Evolutionary conservation across 2,888 invertebrate genomes (phyloP).

Genomic region (Glyphotaelius pellucidus): DNA sequence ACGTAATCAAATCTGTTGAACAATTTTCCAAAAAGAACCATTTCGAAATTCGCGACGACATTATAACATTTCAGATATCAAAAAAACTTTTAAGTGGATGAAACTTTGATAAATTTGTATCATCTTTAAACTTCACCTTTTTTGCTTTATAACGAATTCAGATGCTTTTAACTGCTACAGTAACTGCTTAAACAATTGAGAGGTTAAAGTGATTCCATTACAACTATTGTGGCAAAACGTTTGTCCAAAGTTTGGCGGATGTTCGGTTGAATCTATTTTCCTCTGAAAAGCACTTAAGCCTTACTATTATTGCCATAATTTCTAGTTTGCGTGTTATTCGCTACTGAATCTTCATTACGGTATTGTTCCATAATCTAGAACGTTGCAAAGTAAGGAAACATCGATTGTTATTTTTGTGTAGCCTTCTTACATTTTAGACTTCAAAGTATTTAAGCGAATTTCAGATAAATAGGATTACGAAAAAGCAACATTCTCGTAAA

Average conservation of each 20-base stretch:
- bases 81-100: not conserved
- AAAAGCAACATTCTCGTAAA: not conserved
- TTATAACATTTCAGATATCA: not conserved
- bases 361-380: not conserved
- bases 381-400: not conserved
- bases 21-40: not conserved
- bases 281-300: not conserved
- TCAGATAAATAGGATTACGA: not conserved
- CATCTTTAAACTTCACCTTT: not conserved
- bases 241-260: not conserved
- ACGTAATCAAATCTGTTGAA: too few relatives aligned
- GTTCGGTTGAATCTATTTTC: not conserved
- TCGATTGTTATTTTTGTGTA: not conserved
- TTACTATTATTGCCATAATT: not conserved
- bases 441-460: not conserved
- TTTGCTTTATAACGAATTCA: not conserved
- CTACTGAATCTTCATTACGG: not conserved
- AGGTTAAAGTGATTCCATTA: not conserved
- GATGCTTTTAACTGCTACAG: not conserved
- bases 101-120: not conserved
- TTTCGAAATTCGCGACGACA: not conserved
- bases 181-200: not conserved
- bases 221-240: not conserved
- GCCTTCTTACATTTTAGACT: not conserved
- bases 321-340: not conserved